Percentiles rank a stretch among this genome's conserved stretches.
phyloP scores from a whole-genome alignment of 2,888 invertebrate species.

The Yponomeuta malinellus region DNA sequence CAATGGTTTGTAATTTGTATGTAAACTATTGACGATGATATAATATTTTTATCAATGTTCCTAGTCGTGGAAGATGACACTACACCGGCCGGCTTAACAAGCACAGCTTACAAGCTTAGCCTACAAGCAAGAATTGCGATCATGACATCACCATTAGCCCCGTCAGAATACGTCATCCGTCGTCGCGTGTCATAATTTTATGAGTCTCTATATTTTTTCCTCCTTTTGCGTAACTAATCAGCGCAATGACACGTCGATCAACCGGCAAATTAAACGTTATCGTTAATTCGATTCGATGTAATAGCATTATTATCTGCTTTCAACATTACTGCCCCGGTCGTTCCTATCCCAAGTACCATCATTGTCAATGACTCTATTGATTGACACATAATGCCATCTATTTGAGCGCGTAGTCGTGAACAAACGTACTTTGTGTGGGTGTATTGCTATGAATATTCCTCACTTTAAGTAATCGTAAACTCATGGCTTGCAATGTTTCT shows the following conservation, averaged over 20 bases:
- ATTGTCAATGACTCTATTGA: conserved; percentile 21
- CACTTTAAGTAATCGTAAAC: conserved; percentile 9
- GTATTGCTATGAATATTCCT: conserved; percentile 51
- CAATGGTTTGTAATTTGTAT: no score
- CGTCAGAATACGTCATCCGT: conserved; percentile 62
- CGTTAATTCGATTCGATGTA: conserved; percentile 4
- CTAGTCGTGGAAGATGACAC: not conserved
- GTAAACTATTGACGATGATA: no score
- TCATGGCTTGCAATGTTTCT: not conserved
- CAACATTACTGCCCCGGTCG: not conserved
- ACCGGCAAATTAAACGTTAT: conserved; percentile 25
- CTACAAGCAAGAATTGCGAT: conserved; percentile 13
- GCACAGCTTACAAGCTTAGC: no score
- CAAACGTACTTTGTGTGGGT: conserved; percentile 38
- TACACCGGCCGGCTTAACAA: conserved; percentile 3
- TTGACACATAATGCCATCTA: conserved; percentile 32
- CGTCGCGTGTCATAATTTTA: conserved; percentile 37
- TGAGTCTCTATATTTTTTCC: conserved; percentile 49
- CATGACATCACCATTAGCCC: conserved; percentile 60
- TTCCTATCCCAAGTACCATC: not conserved
- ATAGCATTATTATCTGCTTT: conserved; percentile 14
- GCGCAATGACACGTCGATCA: conserved; percentile 24
- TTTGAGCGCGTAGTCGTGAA: conserved; percentile 41
- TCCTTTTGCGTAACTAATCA: conserved; percentile 48
- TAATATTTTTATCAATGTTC: not conserved